phyloP scores from a whole-genome alignment of 2,113 vertebrate species.

The Callithrix jacchus region DNA sequence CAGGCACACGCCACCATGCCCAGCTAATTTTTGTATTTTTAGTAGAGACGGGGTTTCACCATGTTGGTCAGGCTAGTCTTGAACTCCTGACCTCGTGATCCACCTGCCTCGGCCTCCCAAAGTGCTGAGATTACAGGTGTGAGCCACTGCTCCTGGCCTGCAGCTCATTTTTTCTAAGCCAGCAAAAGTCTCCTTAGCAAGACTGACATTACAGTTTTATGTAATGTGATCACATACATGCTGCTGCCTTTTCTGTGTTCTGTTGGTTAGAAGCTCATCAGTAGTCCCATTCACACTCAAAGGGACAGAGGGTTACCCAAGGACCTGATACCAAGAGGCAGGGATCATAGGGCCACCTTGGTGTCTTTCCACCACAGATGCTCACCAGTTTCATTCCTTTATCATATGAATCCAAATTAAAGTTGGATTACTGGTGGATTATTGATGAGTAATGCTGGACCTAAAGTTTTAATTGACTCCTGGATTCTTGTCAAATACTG shows the following conservation, averaged over 20 bases:
- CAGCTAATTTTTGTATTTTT: no score
- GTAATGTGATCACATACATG: not conserved
- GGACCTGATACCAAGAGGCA: not conserved
- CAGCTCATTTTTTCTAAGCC: not conserved
- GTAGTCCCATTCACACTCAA: not conserved
- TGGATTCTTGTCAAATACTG: not conserved
- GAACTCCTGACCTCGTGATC: no score
- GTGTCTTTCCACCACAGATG: not conserved
- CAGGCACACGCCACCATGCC: no score
- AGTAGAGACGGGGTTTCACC: no score
- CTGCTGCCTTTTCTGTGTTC: not conserved
- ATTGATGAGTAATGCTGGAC: not conserved
- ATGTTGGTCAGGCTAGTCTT: no score
- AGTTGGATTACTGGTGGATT: not conserved
- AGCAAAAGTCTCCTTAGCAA: not conserved
- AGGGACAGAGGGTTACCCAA: not conserved
- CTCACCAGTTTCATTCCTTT: not conserved
- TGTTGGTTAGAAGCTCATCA: not conserved
- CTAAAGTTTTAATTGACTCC: not conserved
- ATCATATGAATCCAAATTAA: not conserved
- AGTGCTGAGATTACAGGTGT: no score
- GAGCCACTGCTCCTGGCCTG: no score
- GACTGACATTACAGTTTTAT: not conserved
- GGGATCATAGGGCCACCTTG: not conserved
- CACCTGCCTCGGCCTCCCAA: no score